These are phyloP conservation scores for Tragelaphus scriptus DNA, from an alignment of 2,113 vertebrate genomes.

Conservation along the genomic window DNA sequence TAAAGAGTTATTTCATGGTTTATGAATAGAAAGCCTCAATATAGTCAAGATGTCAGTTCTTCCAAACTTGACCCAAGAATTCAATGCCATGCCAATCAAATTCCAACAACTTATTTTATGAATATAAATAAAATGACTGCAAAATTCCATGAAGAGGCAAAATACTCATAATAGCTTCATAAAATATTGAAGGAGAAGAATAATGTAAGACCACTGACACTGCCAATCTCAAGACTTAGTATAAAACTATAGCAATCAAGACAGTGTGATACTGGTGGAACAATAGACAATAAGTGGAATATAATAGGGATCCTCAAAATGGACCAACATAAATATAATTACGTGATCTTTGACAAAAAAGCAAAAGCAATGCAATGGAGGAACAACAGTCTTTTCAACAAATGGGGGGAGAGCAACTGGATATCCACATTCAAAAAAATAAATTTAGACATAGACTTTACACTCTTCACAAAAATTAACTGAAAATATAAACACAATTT, in stretches of 20 bases:
- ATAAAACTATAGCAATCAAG: neutral
- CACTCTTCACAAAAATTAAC: neutral
- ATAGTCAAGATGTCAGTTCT: neutral
- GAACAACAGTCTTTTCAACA: neutral
- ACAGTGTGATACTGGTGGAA: neutral
- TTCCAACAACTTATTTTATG: neutral
- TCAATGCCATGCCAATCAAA: neutral
- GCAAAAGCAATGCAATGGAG: neutral
- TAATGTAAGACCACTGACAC: neutral
- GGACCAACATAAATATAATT: neutral
- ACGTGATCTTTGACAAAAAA: neutral
- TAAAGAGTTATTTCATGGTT: neutral
- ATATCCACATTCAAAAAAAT: neutral
- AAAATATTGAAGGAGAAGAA: neutral
- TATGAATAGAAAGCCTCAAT: neutral
- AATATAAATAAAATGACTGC: neutral
- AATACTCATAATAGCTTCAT: neutral
- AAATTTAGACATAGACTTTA: neutral
- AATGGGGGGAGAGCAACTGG: neutral
- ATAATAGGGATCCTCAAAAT: neutral
- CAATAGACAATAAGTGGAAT: neutral
- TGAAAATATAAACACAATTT: neutral
- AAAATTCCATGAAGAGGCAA: neutral
- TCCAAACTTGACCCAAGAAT: neutral
- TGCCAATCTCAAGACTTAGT: neutral